Percentiles rank a stretch among this genome's conserved stretches.
Evolutionary conservation across 2,797 vertebrate species (phyloP).

Genomic region (Sarcophilus harrisii): DNA sequence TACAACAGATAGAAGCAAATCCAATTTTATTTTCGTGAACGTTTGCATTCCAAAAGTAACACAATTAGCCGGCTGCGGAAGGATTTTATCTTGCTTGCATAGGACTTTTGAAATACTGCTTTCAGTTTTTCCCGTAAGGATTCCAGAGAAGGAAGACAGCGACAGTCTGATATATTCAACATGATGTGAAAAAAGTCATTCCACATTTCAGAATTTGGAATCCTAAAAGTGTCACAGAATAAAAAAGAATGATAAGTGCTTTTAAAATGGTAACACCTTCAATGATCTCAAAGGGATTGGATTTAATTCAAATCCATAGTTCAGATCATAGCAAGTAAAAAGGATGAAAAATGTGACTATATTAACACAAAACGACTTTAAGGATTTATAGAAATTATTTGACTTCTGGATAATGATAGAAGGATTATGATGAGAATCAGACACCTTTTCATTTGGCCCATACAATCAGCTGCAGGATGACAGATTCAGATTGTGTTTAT

Average conservation of each 20-base stretch:
- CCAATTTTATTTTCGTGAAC: slow-evolving; percentile 83
- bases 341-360: neutral
- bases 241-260: slow-evolving; percentile 9
- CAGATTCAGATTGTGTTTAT: neutral
- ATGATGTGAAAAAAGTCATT: slow-evolving; percentile 91
- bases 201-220: slow-evolving; percentile 92
- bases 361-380: neutral
- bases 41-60: slow-evolving; percentile 90
- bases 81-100: slow-evolving; percentile 87
- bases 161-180: slow-evolving; percentile 90
- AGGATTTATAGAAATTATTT: neutral
- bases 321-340: neutral
- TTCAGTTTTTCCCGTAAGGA: slow-evolving; percentile 84
- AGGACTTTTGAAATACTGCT: slow-evolving; percentile 85
- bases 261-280: neutral
- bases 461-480: neutral
- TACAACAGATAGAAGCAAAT: neutral
- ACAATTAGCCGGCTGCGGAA: slow-evolving; percentile 91
- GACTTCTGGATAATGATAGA: neutral
- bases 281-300: neutral
- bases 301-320: neutral
- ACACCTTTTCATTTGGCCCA: neutral
- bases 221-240: slow-evolving; percentile 82
- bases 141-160: slow-evolving; percentile 85
- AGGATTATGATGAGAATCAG: neutral